These are phyloP conservation scores for Ochropacha duplaris DNA, from an alignment of 2,888 invertebrate species.

Conservation along the genomic window DNA sequence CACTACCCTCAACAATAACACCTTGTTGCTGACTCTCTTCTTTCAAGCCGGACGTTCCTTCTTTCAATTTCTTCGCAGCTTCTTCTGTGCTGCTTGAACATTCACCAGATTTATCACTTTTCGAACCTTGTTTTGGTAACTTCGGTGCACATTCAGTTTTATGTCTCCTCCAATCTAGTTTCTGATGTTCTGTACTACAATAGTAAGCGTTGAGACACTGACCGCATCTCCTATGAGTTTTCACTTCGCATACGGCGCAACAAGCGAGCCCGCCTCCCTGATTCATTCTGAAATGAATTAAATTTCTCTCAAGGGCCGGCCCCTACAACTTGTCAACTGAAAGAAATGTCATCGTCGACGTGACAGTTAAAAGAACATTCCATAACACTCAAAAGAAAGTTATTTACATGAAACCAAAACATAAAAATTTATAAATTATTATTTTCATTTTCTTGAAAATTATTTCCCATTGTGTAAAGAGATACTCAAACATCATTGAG, in stretches of 20 bases:
- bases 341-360: constrained; percentile 45
- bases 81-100: constrained; percentile 41
- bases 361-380: constrained; percentile 24
- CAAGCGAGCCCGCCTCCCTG: constrained; percentile 68
- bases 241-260: constrained; percentile 85
- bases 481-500: no score
- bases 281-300: constrained; percentile 75
- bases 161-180: constrained; percentile 90
- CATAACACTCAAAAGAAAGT: not conserved
- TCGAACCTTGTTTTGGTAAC: constrained; percentile 59
- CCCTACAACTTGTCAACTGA: constrained; percentile 49
- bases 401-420: not conserved
- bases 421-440: no score
- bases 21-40: constrained; percentile 31
- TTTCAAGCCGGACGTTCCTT: constrained; percentile 29
- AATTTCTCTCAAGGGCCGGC: constrained; percentile 56
- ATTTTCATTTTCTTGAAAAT: no score
- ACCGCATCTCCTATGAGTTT: constrained; percentile 87
- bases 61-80: constrained; percentile 46
- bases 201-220: constrained; percentile 89
- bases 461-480: no score
- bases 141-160: constrained; percentile 83
- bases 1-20: constrained; percentile 38
- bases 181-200: constrained; percentile 91
- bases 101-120: constrained; percentile 52